Evolutionary conservation across 2,888 invertebrate species (phyloP).

Genomic region (Hedychridium roseum): DNA sequence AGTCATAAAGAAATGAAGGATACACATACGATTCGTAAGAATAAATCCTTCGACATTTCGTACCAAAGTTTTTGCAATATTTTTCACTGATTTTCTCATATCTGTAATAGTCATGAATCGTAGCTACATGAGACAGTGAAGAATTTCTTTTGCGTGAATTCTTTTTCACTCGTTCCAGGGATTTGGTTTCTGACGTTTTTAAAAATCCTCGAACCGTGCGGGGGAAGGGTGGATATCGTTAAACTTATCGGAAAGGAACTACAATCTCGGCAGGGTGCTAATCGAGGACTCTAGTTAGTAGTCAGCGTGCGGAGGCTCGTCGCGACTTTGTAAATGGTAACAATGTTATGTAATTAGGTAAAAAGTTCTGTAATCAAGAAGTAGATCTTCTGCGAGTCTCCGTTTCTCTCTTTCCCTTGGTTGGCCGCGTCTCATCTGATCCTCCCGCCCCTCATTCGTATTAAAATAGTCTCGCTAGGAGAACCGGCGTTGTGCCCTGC

Average conservation of each 20-base stretch:
- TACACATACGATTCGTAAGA: no score
- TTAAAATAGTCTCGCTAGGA: constrained; percentile 58
- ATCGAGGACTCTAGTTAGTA: constrained; percentile 57
- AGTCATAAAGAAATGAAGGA: no score
- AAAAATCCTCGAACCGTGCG: no score
- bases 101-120: no score
- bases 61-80: no score
- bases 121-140: no score
- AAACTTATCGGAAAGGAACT: constrained; percentile 37
- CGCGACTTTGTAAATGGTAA: constrained; percentile 61
- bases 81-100: no score
- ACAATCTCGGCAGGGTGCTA: constrained; percentile 40
- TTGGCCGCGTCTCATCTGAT: constrained; percentile 17
- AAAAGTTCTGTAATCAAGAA: constrained; percentile 64
- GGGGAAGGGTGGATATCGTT: constrained; percentile 16
- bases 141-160: no score
- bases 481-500: constrained; percentile 54
- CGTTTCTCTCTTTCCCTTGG: constrained; percentile 4
- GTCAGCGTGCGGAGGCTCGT: constrained; percentile 48
- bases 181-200: no score
- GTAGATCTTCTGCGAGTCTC: constrained; percentile 57
- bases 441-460: constrained; percentile 49
- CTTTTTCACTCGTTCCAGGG: no score
- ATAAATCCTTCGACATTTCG: no score
- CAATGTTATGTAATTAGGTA: constrained; percentile 63